These are phyloP conservation scores for Pristionchus japonicus DNA, from an alignment of 2,888 invertebrate species.

Conservation along the genomic window DNA sequence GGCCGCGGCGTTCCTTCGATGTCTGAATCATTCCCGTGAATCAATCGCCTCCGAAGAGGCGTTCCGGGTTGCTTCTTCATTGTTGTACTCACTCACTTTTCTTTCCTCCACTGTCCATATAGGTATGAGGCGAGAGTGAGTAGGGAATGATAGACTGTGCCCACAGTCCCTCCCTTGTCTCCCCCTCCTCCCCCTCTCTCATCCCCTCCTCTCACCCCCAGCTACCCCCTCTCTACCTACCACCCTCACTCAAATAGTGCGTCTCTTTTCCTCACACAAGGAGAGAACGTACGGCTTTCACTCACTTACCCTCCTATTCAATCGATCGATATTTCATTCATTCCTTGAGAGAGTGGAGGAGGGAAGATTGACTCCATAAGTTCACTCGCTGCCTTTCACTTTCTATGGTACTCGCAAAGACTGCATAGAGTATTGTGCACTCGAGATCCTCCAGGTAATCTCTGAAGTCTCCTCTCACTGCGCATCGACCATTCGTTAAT, in stretches of 20 bases:
- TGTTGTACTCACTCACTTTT: neutral
- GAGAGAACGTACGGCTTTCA: conserved; percentile 45
- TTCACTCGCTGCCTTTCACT: neutral
- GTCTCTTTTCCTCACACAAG: conserved; percentile 41
- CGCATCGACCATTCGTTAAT: neutral
- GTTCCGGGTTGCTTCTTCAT: neutral
- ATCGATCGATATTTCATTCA: conserved; percentile 42
- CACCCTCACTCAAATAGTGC: conserved; percentile 48
- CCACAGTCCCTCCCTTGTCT: conserved; percentile 6
- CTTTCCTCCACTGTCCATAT: neutral
- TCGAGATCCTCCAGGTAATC: no score
- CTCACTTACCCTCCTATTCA: conserved; percentile 47
- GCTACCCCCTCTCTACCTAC: conserved; percentile 26
- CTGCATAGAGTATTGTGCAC: no score
- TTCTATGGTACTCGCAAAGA: no score
- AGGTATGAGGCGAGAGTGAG: conserved; percentile 31
- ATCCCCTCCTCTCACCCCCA: neutral
- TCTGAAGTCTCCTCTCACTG: neutral
- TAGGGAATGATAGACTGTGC: conserved; percentile 28
- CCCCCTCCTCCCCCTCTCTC: neutral
- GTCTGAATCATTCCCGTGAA: neutral
- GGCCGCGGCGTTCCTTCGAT: neutral
- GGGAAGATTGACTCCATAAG: conserved; percentile 13
- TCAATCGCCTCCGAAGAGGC: neutral
- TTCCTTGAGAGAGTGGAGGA: conserved; percentile 8